A percentile compares a stretch with the other conserved stretches of the same genome.
Evolutionary conservation across 2,113 vertebrate genomes (phyloP).

Genomic region (Odontesthes bonariensis): DNA sequence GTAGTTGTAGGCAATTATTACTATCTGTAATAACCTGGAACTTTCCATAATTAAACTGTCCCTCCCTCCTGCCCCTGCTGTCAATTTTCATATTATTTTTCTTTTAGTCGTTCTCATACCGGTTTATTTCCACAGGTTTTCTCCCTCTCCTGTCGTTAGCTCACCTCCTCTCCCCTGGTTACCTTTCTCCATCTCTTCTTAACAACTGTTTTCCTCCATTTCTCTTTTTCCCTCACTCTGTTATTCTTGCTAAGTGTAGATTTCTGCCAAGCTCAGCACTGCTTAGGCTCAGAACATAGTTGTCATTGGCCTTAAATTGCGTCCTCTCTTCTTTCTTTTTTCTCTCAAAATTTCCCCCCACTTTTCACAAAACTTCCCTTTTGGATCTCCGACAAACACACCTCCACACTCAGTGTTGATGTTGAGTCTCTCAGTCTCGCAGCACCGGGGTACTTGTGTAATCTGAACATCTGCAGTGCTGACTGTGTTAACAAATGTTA

Average conservation of each 20-base stretch:
- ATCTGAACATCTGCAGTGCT: constrained; percentile 56
- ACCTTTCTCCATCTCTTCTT: constrained; percentile 55
- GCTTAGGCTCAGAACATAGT: constrained; percentile 64
- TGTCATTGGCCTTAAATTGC: constrained; percentile 59
- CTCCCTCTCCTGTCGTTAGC: constrained; percentile 45
- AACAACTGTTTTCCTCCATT: constrained; percentile 70
- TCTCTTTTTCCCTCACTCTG: constrained; percentile 51
- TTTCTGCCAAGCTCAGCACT: constrained; percentile 77
- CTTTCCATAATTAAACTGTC: constrained; percentile 52
- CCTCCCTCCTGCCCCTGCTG: constrained; percentile 22
- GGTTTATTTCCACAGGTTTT: constrained; percentile 61
- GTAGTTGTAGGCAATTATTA: constrained; percentile 61
- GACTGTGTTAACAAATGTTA: constrained; percentile 58
- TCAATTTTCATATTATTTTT: constrained; percentile 37
- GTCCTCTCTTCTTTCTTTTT: background rate
- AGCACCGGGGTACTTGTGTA: constrained; percentile 43
- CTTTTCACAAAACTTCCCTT: constrained; percentile 60
- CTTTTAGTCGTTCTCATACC: constrained; percentile 32
- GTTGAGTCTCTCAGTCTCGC: constrained; percentile 42
- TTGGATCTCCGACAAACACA: constrained; percentile 52
- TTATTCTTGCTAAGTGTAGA: constrained; percentile 71
- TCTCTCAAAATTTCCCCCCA: constrained; percentile 11
- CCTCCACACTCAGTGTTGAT: constrained; percentile 37
- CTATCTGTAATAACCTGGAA: constrained; percentile 70
- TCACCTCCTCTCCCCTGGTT: constrained; percentile 40